phyloP scores from a whole-genome alignment of 2,888 invertebrate genomes.

The Aproaerema taeniolella region DNA sequence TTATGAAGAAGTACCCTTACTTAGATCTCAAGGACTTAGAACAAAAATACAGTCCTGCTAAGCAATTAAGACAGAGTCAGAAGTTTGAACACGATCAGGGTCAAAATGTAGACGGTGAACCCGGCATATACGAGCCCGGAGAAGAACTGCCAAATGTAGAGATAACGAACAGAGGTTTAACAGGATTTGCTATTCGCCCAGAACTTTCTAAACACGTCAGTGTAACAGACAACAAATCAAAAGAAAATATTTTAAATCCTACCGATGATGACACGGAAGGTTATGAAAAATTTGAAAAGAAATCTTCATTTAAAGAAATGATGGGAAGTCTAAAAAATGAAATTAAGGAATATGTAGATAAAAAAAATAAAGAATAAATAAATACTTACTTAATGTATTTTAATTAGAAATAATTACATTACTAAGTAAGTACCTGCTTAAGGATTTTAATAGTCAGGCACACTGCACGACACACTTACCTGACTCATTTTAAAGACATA shows the following conservation, averaged over 20 bases:
- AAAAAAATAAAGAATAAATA: slow-evolving; percentile 4
- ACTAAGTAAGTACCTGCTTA: no score
- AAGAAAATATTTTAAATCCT: slow-evolving; percentile 21
- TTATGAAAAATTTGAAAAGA: slow-evolving; percentile 16
- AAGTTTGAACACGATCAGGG: slow-evolving; percentile 32
- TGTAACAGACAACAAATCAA: slow-evolving; percentile 25
- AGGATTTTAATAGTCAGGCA: no score
- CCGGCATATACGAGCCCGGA: slow-evolving; percentile 40
- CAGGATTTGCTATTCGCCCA: slow-evolving; percentile 58
- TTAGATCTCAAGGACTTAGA: slow-evolving; percentile 58
- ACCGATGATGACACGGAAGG: slow-evolving; percentile 11
- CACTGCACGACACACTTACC: no score
- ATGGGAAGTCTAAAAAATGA: slow-evolving; percentile 32
- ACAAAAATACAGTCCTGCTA: slow-evolving; percentile 42
- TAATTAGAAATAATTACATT: no score
- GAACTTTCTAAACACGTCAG: slow-evolving; percentile 31
- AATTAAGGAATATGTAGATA: slow-evolving; percentile 28
- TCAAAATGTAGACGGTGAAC: slow-evolving; percentile 34
- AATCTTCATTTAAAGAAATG: slow-evolving; percentile 18
- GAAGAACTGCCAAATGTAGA: slow-evolving; percentile 54
- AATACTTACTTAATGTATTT: no score
- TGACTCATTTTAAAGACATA: no score
- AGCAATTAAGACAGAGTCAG: slow-evolving; percentile 43
- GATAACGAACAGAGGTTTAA: slow-evolving; percentile 57
- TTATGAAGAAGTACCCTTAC: slow-evolving; percentile 67